Percentiles rank a stretch among this genome's conserved stretches.
Conservation (phyloP, 2,797 vertebrate species). For the Pipistrellus pipistrellus region DNA sequence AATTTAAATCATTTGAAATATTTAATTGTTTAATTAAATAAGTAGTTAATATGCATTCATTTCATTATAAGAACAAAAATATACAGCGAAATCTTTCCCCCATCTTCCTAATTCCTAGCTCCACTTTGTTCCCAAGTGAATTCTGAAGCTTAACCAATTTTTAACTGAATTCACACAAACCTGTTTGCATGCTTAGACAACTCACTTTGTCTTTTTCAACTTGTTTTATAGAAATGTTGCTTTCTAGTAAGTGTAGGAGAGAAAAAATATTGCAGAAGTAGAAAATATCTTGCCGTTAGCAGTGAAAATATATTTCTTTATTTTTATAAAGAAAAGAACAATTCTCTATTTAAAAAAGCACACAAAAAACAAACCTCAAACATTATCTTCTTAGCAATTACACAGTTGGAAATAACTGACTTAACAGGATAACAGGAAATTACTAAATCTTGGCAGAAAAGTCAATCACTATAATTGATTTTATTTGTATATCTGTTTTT, state of each 20-base stretch:
- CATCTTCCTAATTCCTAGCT: neutral
- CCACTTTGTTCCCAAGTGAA: neutral
- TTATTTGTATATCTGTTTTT: constrained; percentile 69
- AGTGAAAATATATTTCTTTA: neutral
- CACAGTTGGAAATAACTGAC: constrained; percentile 76
- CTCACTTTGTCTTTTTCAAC: neutral
- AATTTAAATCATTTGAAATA: neutral
- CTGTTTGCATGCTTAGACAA: neutral
- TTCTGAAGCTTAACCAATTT: neutral
- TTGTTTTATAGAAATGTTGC: neutral
- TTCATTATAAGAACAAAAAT: neutral
- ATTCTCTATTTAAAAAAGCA: neutral
- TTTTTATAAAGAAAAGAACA: constrained; percentile 14
- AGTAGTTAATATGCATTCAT: neutral
- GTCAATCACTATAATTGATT: constrained; percentile 83
- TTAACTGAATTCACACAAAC: constrained; percentile 18
- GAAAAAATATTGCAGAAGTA: neutral
- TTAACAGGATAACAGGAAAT: constrained; percentile 83
- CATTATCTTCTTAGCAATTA: neutral
- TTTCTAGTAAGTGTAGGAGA: neutral
- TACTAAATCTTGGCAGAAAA: constrained; percentile 84
- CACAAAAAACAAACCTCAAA: neutral
- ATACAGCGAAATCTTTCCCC: neutral
- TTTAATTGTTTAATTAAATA: neutral
- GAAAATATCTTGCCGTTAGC: constrained; percentile 22